phyloP scores from a whole-genome alignment of 2,797 vertebrate species.

The Mormyrus proboscirostris region DNA sequence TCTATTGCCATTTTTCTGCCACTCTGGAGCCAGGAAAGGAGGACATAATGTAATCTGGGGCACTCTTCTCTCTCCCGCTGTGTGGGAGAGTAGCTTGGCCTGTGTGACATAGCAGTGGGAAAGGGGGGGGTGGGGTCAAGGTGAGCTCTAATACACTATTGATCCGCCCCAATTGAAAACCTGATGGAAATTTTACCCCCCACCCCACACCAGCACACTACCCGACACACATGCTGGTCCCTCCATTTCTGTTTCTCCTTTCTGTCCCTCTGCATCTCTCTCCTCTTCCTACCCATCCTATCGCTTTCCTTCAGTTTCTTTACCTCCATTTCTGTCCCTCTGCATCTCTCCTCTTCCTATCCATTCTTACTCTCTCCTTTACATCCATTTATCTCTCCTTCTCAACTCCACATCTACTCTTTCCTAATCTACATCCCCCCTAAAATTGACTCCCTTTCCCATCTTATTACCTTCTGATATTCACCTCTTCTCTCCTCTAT shows the following conservation, averaged over 20 bases:
- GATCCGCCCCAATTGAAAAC: conserved; percentile 79
- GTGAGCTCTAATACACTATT: conserved; percentile 83
- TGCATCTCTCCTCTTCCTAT: conserved; percentile 40
- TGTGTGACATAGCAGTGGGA: conserved; percentile 57
- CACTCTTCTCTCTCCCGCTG: conserved; percentile 65
- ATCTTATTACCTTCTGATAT: conserved; percentile 23
- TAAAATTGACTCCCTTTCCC: too few species aligned
- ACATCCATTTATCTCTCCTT: conserved; percentile 10
- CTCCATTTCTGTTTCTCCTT: conserved; percentile 42
- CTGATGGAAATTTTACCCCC: conserved; percentile 77
- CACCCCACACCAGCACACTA: conserved; percentile 39
- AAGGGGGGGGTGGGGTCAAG: conserved; percentile 70
- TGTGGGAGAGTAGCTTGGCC: conserved; percentile 70
- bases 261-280: not conserved
- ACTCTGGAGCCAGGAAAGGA: conserved; percentile 66
- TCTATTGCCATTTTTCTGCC: conserved; percentile 74
- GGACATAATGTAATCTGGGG: conserved; percentile 69
- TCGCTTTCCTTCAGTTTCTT: conserved; percentile 32
- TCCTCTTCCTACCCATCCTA: conserved; percentile 43
- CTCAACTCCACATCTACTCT: conserved; percentile 37
- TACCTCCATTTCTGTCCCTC: conserved; percentile 27
- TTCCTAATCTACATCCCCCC: conserved; percentile 36
- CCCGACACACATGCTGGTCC: conserved; percentile 24
- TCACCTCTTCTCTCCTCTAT: conserved; percentile 8
- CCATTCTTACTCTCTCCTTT: conserved; percentile 19